These are phyloP conservation scores for Dicerorhinus sumatrensis DNA, from an alignment of 2,113 vertebrate species.

Conservation along the genomic window DNA sequence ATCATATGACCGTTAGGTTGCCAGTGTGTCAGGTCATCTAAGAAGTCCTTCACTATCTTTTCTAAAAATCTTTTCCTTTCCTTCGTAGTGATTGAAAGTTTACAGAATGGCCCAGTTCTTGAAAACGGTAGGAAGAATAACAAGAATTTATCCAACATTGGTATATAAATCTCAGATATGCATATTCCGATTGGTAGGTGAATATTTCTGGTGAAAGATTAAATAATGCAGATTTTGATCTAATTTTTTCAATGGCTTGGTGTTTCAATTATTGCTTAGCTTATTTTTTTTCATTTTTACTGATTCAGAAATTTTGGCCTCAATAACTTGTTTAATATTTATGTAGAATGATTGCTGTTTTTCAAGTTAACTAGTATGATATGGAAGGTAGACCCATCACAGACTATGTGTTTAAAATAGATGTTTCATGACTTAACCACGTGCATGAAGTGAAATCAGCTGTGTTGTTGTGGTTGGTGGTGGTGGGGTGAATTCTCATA, in stretches of 20 bases:
- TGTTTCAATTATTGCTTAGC: background rate
- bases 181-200: background rate
- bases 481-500: background rate
- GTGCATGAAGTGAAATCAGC: background rate
- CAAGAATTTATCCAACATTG: background rate
- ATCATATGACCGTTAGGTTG: background rate
- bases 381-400: background rate
- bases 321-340: constrained; percentile 43
- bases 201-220: constrained; percentile 58
- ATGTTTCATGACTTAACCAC: background rate
- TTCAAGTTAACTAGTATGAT: background rate
- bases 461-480: background rate
- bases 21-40: background rate
- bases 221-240: background rate
- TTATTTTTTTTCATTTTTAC: background rate
- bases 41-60: background rate
- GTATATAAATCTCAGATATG: background rate
- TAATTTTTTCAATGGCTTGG: background rate
- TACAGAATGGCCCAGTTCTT: background rate
- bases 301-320: constrained; percentile 11
- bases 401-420: background rate
- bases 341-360: background rate
- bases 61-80: background rate
- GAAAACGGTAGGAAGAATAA: background rate
- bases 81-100: background rate